A percentile compares a stretch with the other conserved stretches of the same genome.
These are phyloP conservation scores for Anastatus disparis DNA, from an alignment of 1,140 invertebrate species.

Conservation along the genomic window DNA sequence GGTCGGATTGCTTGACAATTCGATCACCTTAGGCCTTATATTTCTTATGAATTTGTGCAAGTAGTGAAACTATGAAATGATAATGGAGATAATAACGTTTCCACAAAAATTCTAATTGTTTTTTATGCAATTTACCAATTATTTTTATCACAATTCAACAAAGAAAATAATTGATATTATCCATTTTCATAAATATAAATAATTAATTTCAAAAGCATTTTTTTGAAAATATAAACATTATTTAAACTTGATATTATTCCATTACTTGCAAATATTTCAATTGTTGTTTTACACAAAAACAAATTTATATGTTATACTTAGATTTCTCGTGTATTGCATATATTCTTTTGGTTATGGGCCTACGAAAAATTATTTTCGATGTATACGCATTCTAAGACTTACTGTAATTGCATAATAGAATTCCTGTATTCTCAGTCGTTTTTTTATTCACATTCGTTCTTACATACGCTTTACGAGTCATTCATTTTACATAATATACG, in stretches of 20 bases:
- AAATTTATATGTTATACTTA: neutral
- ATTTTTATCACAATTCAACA: no score
- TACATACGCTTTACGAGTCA: no score
- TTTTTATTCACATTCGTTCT: neutral
- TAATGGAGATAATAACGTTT: neutral
- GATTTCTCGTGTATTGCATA: constrained; percentile 3
- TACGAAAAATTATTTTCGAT: constrained; percentile 34
- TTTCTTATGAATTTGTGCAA: no score
- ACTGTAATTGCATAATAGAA: constrained; percentile 35
- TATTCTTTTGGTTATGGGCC: constrained; percentile 11
- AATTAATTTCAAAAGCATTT: neutral
- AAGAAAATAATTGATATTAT: neutral
- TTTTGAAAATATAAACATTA: neutral
- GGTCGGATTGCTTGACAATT: constrained; percentile 36
- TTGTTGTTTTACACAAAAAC: constrained; percentile 10
- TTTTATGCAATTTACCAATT: neutral
- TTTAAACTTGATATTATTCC: neutral
- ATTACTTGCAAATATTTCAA: neutral
- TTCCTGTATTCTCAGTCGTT: constrained; percentile 33
- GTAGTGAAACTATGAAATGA: no score
- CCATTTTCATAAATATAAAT: neutral
- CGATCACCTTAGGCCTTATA: constrained; percentile 32
- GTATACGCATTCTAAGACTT: constrained; percentile 24
- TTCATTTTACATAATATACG: no score
- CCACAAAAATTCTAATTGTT: neutral